These are phyloP conservation scores for Apistogramma diplotaenia DNA, from an alignment of 2,113 vertebrate species.

Conservation along the genomic window DNA sequence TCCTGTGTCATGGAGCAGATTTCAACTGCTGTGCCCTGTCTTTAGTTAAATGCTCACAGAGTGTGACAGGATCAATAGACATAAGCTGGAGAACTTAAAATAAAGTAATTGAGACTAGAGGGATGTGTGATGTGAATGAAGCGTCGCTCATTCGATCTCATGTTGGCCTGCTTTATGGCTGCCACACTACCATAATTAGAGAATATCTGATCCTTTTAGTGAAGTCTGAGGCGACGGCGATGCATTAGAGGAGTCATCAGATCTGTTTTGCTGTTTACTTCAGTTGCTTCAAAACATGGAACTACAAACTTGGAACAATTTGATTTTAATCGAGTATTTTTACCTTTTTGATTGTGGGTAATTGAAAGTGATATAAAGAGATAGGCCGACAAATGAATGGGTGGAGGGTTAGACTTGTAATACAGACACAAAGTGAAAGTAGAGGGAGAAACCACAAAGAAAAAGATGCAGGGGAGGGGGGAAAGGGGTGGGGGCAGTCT, in stretches of 20 bases:
- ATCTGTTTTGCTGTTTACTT: background rate
- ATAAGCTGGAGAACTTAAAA: background rate
- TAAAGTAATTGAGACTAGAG: background rate
- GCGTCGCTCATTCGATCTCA: background rate
- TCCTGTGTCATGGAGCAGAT: background rate
- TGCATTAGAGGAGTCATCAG: background rate
- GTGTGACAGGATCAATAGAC: slow-evolving; percentile 18
- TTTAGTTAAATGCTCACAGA: slow-evolving; percentile 22
- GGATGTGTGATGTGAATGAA: background rate
- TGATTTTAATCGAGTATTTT: background rate
- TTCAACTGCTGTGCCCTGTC: background rate
- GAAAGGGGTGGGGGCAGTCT: background rate
- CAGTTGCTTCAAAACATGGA: background rate
- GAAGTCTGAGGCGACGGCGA: background rate
- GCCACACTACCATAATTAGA: background rate
- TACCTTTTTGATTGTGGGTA: background rate
- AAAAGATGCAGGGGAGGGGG: background rate
- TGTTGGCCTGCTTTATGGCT: background rate
- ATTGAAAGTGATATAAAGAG: background rate
- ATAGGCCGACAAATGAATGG: slow-evolving; percentile 1
- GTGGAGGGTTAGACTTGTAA: background rate
- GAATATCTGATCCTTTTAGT: background rate
- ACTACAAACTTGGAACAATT: background rate
- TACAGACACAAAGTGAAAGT: background rate
- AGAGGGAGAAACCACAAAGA: background rate